Percentiles rank a stretch among this genome's conserved stretches.
Conservation (phyloP, 2,113 vertebrate species). For the cattle (Bos taurus) region DNA sequence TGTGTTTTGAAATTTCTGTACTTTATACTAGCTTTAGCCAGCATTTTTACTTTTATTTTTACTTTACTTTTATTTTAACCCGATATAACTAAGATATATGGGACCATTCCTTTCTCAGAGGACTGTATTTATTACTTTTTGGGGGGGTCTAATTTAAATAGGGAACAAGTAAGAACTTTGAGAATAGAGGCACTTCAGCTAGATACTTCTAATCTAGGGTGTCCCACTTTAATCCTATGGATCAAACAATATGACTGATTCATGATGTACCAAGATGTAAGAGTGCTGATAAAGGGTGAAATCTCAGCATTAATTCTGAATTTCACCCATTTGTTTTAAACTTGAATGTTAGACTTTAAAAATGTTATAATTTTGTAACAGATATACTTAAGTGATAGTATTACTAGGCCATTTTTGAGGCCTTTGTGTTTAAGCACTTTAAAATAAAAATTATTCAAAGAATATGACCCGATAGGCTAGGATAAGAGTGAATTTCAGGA, state of each 20-base stretch:
- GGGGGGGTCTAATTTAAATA: constrained; percentile 3
- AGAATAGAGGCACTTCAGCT: constrained; percentile 44
- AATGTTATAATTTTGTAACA: constrained; percentile 68
- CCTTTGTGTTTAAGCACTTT: constrained; percentile 76
- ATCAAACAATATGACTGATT: not conserved
- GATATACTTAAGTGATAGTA: constrained; percentile 58
- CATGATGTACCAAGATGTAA: not conserved
- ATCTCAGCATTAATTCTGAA: constrained; percentile 54
- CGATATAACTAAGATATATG: constrained; percentile 11
- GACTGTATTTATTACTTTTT: constrained; percentile 1
- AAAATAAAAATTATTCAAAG: constrained; percentile 60
- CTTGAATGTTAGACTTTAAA: constrained; percentile 68
- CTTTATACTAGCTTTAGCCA: not conserved
- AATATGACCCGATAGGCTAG: constrained; percentile 24
- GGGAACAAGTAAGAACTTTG: constrained; percentile 20
- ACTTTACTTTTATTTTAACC: constrained; percentile 17
- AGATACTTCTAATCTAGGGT: constrained; percentile 37
- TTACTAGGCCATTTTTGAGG: constrained; percentile 69
- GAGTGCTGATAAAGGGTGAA: constrained; percentile 41
- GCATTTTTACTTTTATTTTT: not conserved
- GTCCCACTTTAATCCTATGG: constrained; percentile 55
- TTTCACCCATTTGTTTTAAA: constrained; percentile 66
- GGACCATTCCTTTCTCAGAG: constrained; percentile 37
- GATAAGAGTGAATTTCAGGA: constrained; percentile 6
- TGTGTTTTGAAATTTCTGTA: constrained; percentile 37